Percentiles rank a stretch among this genome's conserved stretches.
phyloP scores from a whole-genome alignment of 2,113 vertebrate genomes.

The Etia nguti region DNA sequence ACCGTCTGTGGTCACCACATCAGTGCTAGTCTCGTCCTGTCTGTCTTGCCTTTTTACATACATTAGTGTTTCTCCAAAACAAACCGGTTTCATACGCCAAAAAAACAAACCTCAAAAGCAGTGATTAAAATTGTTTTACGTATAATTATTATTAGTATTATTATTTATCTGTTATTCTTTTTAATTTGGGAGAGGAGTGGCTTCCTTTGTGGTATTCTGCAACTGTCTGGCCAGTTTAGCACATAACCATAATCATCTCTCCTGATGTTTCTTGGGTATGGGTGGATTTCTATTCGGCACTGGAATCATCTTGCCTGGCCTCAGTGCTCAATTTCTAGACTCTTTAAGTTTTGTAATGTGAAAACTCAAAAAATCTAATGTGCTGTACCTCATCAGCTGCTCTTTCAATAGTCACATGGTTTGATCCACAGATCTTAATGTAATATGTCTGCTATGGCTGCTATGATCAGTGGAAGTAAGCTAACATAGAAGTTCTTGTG shows the following conservation, averaged over 20 bases:
- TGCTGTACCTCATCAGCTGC: background rate
- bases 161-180: background rate
- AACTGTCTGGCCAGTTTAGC: background rate
- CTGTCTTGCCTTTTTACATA: background rate
- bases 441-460: background rate
- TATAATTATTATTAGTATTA: background rate
- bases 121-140: background rate
- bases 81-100: background rate
- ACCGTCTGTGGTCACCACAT: background rate
- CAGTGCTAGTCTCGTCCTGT: background rate
- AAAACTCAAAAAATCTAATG: background rate
- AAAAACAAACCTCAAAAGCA: background rate
- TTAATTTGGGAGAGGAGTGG: background rate
- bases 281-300: background rate
- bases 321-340: background rate
- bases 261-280: background rate
- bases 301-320: background rate
- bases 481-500: background rate
- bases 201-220: background rate
- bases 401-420: background rate
- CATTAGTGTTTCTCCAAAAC: background rate
- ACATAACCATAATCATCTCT: background rate
- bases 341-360: background rate
- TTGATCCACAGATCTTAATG: background rate
- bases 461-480: background rate